These are phyloP conservation scores for Drosophila setosimentum DNA, from an alignment of 2,888 invertebrate species.

Conservation along the genomic window DNA sequence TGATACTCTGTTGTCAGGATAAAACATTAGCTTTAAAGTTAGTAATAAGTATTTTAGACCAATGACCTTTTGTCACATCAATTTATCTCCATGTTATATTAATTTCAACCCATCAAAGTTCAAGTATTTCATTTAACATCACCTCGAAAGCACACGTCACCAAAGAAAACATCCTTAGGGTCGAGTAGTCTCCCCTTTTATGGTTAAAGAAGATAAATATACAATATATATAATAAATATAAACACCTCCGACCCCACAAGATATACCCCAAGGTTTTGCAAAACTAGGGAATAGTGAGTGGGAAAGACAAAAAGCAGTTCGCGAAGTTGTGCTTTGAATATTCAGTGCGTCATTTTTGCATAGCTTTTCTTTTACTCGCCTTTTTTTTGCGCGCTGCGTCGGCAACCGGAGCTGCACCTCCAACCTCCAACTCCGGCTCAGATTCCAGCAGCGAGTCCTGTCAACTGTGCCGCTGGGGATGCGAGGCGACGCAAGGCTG, in stretches of 20 bases:
- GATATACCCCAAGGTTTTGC: not conserved
- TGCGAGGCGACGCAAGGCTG: constrained; percentile 5
- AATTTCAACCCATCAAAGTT: too few relatives aligned
- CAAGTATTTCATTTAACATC: too few relatives aligned
- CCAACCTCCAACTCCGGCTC: not conserved
- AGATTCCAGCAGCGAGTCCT: not conserved
- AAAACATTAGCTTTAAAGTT: not conserved
- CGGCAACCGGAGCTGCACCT: not conserved
- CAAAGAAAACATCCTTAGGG: not conserved
- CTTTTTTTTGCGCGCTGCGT: constrained; percentile 19
- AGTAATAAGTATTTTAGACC: not conserved
- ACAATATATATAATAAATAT: too few relatives aligned
- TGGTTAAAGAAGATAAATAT: too few relatives aligned
- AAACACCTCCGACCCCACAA: not conserved
- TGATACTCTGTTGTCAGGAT: constrained; percentile 4
- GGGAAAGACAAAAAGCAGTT: constrained; percentile 23
- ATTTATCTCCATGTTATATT: too few relatives aligned
- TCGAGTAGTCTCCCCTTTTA: too few relatives aligned
- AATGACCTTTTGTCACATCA: not conserved
- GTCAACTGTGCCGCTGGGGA: constrained; percentile 10
- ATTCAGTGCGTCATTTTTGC: constrained; percentile 74
- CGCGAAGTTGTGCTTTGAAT: constrained; percentile 73
- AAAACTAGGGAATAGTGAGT: constrained; percentile 1
- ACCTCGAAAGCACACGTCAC: not conserved
- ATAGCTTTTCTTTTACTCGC: constrained; percentile 23